Percentiles rank a stretch among this genome's conserved stretches.
phyloP scores from a whole-genome alignment of 1,140 invertebrate species.

The Tyrophagus putrescentiae region DNA sequence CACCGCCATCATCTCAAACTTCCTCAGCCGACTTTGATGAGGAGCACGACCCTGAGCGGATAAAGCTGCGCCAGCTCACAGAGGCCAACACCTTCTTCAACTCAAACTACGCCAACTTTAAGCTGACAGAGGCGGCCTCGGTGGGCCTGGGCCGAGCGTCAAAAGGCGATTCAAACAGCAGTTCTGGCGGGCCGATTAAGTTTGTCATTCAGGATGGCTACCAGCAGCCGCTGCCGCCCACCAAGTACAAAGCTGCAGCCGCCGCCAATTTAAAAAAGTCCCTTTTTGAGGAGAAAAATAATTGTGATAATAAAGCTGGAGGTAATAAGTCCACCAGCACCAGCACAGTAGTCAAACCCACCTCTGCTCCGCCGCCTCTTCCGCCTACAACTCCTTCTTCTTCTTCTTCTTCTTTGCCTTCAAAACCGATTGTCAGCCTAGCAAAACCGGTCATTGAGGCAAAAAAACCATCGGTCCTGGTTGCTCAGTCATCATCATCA shows the following conservation, averaged over 20 bases:
- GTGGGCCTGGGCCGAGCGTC: not conserved
- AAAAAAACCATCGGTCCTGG: too few species aligned
- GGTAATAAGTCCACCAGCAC: not conserved
- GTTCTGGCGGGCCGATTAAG: not conserved
- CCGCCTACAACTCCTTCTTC: too few species aligned
- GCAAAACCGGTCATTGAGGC: too few species aligned
- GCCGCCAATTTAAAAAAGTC: not conserved
- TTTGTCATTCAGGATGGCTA: conserved; percentile 9
- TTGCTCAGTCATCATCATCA: too few species aligned
- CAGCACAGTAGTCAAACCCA: too few species aligned
- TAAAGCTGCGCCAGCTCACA: not conserved
- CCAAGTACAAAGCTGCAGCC: too few species aligned
- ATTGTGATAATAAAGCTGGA: not conserved
- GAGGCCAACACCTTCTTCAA: conserved; percentile 10
- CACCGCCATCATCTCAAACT: not conserved
- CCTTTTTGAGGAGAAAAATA: not conserved
- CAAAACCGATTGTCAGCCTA: too few species aligned
- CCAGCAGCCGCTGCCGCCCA: not conserved
- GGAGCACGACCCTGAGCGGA: not conserved
- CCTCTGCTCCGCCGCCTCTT: too few species aligned
- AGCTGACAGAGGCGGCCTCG: not conserved
- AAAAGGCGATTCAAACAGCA: not conserved
- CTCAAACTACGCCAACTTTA: conserved; percentile 13
- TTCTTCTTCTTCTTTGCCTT: too few species aligned
- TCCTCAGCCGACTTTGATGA: not conserved